Conservation (phyloP, 2,797 vertebrate species). For the Florisuga fusca region DNA sequence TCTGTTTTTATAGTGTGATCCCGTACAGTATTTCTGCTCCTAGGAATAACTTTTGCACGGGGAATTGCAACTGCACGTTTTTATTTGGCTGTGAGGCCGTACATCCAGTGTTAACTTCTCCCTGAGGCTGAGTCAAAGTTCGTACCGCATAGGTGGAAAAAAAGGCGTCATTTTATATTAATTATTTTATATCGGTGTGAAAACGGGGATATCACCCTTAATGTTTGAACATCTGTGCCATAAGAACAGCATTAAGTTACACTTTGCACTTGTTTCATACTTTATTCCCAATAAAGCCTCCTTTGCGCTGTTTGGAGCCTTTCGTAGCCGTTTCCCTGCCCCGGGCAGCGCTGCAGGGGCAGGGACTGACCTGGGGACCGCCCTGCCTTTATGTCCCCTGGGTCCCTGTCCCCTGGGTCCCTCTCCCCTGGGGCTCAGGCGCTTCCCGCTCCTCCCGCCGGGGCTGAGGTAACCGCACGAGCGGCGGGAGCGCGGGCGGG, state of each 20-base stretch:
- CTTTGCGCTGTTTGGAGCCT: not conserved
- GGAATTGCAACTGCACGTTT: not conserved
- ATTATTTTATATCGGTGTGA: conserved; percentile 24
- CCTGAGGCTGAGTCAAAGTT: not conserved
- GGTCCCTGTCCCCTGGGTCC: no score
- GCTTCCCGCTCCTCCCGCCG: no score
- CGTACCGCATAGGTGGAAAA: not conserved
- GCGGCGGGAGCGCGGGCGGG: no score
- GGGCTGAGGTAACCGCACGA: no score
- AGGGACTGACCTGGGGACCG: no score
- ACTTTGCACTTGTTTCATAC: conserved; percentile 20
- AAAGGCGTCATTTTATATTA: not conserved
- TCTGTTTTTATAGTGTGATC: not conserved
- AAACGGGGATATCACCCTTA: conserved; percentile 23
- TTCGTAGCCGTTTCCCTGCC: rapidly evolving
- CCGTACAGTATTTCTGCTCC: not conserved
- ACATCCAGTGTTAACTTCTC: rapidly evolving
- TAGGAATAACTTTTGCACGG: not conserved
- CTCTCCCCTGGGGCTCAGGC: no score
- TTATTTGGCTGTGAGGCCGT: not conserved
- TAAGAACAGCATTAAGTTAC: not conserved
- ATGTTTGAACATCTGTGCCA: not conserved
- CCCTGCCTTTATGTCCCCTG: no score
- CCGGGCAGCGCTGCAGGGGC: rapidly evolving
- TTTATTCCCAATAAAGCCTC: conserved; percentile 54